Evolutionary conservation across 2,113 vertebrate species (phyloP).

Genomic region (Pituophis catenifer): DNA sequence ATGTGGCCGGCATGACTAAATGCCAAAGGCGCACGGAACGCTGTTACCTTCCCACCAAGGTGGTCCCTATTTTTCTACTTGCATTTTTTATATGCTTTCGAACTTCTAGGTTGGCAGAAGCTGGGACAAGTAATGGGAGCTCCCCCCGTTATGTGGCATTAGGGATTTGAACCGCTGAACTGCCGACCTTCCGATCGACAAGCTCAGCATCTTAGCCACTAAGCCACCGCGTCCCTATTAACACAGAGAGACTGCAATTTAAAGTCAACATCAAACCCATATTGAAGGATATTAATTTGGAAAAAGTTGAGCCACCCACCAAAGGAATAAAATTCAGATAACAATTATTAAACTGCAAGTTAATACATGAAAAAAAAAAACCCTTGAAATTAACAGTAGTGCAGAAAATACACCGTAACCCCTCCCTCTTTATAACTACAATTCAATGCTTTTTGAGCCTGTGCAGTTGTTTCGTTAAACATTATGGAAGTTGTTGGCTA

Average conservation of each 20-base stretch:
- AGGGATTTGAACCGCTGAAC: too few species aligned
- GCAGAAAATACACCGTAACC: background rate
- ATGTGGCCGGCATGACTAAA: too few species aligned
- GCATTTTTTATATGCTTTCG: too few species aligned
- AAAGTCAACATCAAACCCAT: background rate
- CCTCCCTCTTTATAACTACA: background rate
- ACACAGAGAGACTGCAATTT: background rate
- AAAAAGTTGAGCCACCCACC: background rate
- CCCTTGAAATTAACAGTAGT: background rate
- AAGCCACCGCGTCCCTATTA: background rate
- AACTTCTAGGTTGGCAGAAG: too few species aligned
- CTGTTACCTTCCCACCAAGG: too few species aligned
- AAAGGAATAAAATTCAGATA: background rate
- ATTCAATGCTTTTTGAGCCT: background rate
- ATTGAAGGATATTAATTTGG: background rate
- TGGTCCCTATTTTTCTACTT: too few species aligned
- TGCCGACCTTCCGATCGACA: too few species aligned
- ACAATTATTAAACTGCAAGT: background rate
- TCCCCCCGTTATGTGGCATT: too few species aligned
- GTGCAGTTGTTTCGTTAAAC: background rate
- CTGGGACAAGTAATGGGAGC: too few species aligned
- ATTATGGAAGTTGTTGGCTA: background rate
- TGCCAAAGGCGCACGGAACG: too few species aligned
- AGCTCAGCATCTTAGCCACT: too few species aligned
- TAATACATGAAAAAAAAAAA: background rate